Base-by-base conservation (phyloP, 1,140 invertebrate genomes). In the Drosophila nigrodunni region DNA sequence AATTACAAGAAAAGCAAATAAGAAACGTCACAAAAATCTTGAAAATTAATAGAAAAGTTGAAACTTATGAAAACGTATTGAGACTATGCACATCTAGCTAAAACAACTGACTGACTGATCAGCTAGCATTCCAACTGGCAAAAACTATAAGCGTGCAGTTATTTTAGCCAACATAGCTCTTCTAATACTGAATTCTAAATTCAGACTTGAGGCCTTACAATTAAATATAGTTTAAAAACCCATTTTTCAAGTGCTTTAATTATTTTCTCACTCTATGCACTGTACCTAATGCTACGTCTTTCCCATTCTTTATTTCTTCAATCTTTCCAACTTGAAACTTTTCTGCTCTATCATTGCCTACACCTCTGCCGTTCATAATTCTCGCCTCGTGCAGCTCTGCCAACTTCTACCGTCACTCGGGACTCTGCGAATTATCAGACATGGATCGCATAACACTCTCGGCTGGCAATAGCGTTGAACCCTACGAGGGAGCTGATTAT, bases 391-490 rank as follows among this genome's bases (percentile, higher is more conserved):
- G 71, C 94, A 98, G 97, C 94, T 98, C 97, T 61, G 96, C 97
- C 74, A 98, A 97, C 93, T 98, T 96, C 93, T 96, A 96, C 90
- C 96, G 97, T 92, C 95, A 95, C 68, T 97, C 96, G 39, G 96
- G 96, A 49, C 95, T 96, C 77, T 98, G 97, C 91, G 95, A 96
- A 82, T 93, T 98, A 54, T 97, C 97, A 8, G 97, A 97, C 83
- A 97, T 98, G 96, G 97, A 98, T 93, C 94, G 97, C 71, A 94
- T 97, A 82, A 98, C 97, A 49, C 94, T 97, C 13, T 96, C 95
- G 18, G 96, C 96, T 65, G 95, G 95, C 10, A 95, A 93, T 60
- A 94, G 94, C 50, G 96, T 97, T 90, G 95, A 96, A 92, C 90
- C 94, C 11, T 94, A 95, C 43, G 95, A 96, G 87, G 95, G 95